These are phyloP conservation scores for Brevimyrus niger DNA, from an alignment of 2,113 vertebrate genomes.

Conservation along the genomic window DNA sequence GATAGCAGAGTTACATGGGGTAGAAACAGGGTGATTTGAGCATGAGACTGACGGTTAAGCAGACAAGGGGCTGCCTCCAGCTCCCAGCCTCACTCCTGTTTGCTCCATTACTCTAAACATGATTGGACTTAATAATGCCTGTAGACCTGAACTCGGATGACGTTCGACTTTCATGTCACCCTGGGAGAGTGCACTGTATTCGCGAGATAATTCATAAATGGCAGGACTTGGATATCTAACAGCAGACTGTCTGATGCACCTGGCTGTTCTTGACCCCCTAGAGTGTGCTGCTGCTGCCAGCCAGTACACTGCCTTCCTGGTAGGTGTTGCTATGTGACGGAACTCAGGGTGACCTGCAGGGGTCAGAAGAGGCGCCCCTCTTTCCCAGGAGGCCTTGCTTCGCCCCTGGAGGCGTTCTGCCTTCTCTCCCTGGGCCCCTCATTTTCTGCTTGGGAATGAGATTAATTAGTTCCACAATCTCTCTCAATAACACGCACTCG, in stretches of 20 bases:
- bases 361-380: not conserved
- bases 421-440: not conserved
- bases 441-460: conserved; percentile 9
- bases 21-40: not conserved
- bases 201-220: not conserved
- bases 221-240: not conserved
- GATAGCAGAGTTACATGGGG: not conserved
- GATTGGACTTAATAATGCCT: not conserved
- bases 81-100: not conserved
- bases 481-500: not conserved
- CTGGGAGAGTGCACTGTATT: not conserved
- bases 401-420: not conserved
- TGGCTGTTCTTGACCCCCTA: not conserved
- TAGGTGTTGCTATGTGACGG: not conserved
- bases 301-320: not conserved
- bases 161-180: not conserved
- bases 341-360: not conserved
- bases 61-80: not conserved
- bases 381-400: not conserved
- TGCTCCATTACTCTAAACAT: not conserved
- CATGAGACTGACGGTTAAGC: not conserved
- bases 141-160: not conserved
- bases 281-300: not conserved
- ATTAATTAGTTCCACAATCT: conserved; percentile 15
- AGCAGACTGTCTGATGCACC: not conserved